Conservation (phyloP, 2,888 invertebrate genomes). For the Dicycla oo region DNA sequence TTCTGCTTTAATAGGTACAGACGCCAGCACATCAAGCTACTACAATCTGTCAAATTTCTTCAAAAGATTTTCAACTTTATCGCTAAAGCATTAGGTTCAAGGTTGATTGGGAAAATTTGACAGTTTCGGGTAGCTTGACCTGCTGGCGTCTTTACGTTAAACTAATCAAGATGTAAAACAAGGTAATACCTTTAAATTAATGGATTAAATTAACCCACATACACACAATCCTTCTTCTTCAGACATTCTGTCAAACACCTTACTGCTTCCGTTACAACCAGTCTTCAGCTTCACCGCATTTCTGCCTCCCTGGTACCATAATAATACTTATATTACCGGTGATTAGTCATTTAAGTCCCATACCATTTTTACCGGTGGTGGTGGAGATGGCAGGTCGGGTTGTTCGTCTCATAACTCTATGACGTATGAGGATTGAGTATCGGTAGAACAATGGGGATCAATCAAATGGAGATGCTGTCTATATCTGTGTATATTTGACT, state of each 20-base stretch:
- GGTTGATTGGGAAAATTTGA: no score
- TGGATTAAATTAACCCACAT: background rate
- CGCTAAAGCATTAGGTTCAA: no score
- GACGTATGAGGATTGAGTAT: slow-evolving; percentile 29
- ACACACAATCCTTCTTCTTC: slow-evolving; percentile 7
- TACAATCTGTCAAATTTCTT: no score
- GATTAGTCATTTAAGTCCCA: no score
- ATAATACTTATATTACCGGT: no score
- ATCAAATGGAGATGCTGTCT: slow-evolving; percentile 18
- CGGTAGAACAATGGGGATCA: slow-evolving; percentile 13
- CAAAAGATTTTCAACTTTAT: no score
- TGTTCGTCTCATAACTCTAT: slow-evolving; percentile 13
- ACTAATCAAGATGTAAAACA: background rate
- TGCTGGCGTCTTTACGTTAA: no score
- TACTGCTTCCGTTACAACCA: slow-evolving; percentile 21
- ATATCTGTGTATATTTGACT: no score
- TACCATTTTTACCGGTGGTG: no score
- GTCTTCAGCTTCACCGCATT: slow-evolving; percentile 21
- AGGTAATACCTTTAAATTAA: no score
- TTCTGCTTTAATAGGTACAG: background rate
- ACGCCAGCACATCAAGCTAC: no score
- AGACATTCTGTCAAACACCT: slow-evolving; percentile 5
- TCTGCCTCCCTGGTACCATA: slow-evolving; percentile 30
- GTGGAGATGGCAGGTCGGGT: slow-evolving; percentile 16
- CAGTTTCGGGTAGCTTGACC: no score